Base-by-base conservation (phyloP, 2,113 vertebrate genomes). In the Toxotes jaculatrix region DNA sequence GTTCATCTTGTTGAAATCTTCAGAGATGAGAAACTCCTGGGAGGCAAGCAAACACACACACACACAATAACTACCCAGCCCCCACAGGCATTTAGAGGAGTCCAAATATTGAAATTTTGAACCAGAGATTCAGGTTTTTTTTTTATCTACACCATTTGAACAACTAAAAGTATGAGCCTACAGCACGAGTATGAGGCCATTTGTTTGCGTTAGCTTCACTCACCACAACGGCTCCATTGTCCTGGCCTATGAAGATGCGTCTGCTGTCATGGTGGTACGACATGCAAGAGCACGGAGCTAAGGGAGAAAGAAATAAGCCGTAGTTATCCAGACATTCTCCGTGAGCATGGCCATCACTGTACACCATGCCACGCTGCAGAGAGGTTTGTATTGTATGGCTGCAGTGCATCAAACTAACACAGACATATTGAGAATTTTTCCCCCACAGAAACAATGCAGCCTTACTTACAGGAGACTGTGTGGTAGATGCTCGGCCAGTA, bases 1-100 rank as follows among this genome's bases (percentile, higher is more conserved):
- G 92, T 95, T 99, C 97, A 99, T 99, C 94, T 99, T 99, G 95
- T 99, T 99, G 74, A 99, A 99, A 92, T 99, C 98, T 94, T 99
- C 98, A 80, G 98, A 97, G 89, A 99, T 95, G 16, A 97, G 95
- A 93, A 99, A 99, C 87, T 99, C 98, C 98, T 99, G 63, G 4
- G 75, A 75, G 51, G 86, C 42, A 40, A 73, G 32, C 4, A 78
- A 43, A 72, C n/a, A 78, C 3, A 74, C 17, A 77, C 88, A 89
- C 23, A 55, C 90, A 66, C 17, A 87, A 89, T 14, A 77, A 73
- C 42, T 4, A 0, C 40, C n/a, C 27, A 32, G 4, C 13, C 4
- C 79, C 55, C 3, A 34, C 21, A 43, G 76, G 31, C 19, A 51
- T 64, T 21, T 59, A 4, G 1, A 81, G 3, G 40, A 63, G 51